Conservation (phyloP, 2,797 vertebrate species). For the Psittacula derbiana region DNA sequence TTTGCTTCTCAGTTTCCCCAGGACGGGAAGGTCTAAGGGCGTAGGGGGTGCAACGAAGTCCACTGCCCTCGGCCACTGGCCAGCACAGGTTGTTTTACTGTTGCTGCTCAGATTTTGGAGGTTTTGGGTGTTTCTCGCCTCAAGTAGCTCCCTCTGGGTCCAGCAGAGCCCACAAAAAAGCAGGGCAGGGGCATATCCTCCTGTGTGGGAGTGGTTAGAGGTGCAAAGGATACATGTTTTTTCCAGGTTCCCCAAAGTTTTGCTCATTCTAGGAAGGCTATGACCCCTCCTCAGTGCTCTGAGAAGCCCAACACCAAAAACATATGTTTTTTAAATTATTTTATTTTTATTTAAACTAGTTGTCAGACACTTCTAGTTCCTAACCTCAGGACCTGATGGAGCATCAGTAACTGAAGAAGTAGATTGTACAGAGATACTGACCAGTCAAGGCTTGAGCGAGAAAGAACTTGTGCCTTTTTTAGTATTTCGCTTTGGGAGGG, state of each 20-base stretch:
- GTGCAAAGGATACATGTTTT: neutral
- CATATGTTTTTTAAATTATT: neutral
- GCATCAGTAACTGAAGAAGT: neutral
- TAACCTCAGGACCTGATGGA: neutral
- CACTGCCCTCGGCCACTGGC: neutral
- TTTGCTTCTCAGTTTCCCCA: neutral
- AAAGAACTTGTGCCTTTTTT: neutral
- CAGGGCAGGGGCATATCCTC: neutral
- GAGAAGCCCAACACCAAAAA: neutral
- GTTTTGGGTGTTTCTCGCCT: neutral
- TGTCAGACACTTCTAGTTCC: neutral
- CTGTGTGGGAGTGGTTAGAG: neutral
- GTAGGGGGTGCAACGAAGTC: neutral
- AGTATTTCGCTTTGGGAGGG: neutral
- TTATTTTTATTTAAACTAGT: neutral
- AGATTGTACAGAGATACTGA: neutral
- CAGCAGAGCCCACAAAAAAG: neutral
- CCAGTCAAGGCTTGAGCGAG: neutral
- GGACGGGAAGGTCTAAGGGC: neutral
- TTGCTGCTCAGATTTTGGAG: neutral
- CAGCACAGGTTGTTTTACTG: neutral
- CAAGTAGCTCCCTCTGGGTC: accelerated
- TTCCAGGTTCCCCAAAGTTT: neutral
- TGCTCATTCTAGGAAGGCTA: neutral
- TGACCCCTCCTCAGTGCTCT: neutral